Conservation (phyloP, 2,797 vertebrate species). For the Catharus ustulatus region DNA sequence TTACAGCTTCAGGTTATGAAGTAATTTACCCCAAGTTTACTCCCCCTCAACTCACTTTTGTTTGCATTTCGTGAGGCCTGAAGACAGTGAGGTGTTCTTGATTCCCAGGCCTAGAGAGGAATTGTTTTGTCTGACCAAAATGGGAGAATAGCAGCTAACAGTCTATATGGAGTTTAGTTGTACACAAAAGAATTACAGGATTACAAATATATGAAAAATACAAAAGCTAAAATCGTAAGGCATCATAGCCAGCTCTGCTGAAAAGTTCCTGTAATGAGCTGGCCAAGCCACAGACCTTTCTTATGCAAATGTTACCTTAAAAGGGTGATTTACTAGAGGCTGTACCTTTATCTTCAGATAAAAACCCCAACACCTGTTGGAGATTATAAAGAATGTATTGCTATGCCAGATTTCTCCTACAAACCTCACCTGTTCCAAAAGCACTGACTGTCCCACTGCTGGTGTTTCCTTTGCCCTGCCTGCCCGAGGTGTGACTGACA, state of each 20-base stretch:
- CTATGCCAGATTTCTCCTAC: background rate
- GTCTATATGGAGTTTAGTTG: background rate
- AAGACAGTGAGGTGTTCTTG: background rate
- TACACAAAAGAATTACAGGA: background rate
- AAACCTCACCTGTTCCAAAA: background rate
- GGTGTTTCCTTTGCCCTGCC: background rate
- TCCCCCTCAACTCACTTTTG: background rate
- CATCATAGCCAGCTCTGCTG: background rate
- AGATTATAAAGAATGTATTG: background rate
- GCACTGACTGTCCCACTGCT: background rate
- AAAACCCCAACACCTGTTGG: background rate
- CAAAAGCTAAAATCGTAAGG: background rate
- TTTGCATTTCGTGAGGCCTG: fast-evolving
- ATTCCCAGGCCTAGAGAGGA: background rate
- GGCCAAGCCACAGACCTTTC: background rate
- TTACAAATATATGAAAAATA: background rate
- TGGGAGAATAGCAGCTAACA: background rate
- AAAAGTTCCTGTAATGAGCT: background rate
- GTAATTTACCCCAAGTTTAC: background rate
- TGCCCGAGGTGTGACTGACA: fast-evolving
- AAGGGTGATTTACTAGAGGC: background rate
- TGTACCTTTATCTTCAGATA: background rate
- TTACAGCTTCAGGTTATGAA: background rate
- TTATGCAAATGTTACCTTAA: background rate
- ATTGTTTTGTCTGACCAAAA: background rate